Conservation (phyloP, 2,888 invertebrate species). For the Acanthosepion pharaonis region DNA sequence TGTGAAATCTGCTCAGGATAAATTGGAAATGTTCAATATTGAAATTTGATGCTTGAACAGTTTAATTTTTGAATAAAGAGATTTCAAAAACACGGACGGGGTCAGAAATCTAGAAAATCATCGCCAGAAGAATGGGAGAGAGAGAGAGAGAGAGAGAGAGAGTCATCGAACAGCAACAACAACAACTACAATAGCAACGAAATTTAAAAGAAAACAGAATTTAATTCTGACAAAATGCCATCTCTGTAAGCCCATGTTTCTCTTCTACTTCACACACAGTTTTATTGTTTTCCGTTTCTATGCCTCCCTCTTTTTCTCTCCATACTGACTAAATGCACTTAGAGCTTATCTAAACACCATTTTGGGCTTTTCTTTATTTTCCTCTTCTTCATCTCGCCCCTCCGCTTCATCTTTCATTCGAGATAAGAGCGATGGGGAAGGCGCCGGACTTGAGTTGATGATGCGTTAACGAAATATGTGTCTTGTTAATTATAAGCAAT, state of each 20-base stretch:
- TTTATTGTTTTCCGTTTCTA: neutral
- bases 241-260: neutral
- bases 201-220: neutral
- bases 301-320: neutral
- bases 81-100: neutral
- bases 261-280: neutral
- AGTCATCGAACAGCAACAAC: neutral
- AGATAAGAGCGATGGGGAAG: neutral
- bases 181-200: neutral
- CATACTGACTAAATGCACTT: neutral
- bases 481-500: neutral
- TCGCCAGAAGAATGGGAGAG: neutral
- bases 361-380: neutral
- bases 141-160: neutral
- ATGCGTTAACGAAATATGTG: constrained; percentile 2
- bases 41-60: neutral
- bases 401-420: neutral
- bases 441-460: neutral
- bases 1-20: neutral
- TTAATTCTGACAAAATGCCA: neutral
- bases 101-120: neutral
- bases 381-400: neutral
- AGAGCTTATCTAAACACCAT: constrained; percentile 1
- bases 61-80: neutral
- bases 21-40: neutral